Percentiles rank a stretch among this genome's conserved stretches.
Evolutionary conservation across 2,888 invertebrate genomes (phyloP).

Genomic region (Agrotis clavis): DNA sequence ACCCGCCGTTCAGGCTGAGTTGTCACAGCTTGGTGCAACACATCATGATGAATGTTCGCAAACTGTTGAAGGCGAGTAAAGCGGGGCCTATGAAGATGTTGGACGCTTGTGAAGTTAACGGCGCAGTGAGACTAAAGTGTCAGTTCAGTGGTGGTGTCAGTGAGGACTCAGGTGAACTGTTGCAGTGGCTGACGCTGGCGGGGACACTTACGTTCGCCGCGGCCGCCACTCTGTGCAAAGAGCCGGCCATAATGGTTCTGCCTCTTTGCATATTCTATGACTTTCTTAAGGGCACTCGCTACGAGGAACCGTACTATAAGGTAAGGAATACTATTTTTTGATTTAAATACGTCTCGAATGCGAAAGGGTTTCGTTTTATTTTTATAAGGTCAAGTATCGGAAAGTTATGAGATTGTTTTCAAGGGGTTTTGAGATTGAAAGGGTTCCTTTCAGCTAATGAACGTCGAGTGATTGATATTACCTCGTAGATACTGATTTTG

Average conservation of each 20-base stretch:
- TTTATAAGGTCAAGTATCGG: conserved; percentile 70
- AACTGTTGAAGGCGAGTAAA: conserved; percentile 83
- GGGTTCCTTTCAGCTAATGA: conserved; percentile 71
- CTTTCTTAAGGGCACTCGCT: conserved; percentile 91
- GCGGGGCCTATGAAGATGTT: conserved; percentile 84
- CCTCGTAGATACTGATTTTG: conserved; percentile 49
- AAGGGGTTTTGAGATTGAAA: conserved; percentile 70
- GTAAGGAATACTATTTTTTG: conserved; percentile 80
- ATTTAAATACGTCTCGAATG: conserved; percentile 38
- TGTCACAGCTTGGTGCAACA: conserved; percentile 87
- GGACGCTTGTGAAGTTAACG: conserved; percentile 81
- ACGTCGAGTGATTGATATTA: conserved; percentile 68
- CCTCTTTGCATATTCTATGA: conserved; percentile 97
- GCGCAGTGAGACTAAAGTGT: conserved; percentile 82
- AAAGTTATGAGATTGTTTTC: conserved; percentile 74
- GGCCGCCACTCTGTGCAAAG: conserved; percentile 97
- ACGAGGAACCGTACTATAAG: conserved; percentile 90
- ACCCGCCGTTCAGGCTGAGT: conserved; percentile 84
- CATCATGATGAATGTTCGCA: conserved; percentile 86
- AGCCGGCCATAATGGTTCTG: conserved; percentile 98
- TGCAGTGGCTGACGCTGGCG: conserved; percentile 91
- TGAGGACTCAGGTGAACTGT: conserved; percentile 85
- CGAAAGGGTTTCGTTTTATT: conserved; percentile 49
- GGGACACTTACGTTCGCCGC: conserved; percentile 93
- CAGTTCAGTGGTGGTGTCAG: conserved; percentile 85